Evolutionary conservation across 2,888 invertebrate genomes (phyloP).

Genomic region (Leucozona laternaria): DNA sequence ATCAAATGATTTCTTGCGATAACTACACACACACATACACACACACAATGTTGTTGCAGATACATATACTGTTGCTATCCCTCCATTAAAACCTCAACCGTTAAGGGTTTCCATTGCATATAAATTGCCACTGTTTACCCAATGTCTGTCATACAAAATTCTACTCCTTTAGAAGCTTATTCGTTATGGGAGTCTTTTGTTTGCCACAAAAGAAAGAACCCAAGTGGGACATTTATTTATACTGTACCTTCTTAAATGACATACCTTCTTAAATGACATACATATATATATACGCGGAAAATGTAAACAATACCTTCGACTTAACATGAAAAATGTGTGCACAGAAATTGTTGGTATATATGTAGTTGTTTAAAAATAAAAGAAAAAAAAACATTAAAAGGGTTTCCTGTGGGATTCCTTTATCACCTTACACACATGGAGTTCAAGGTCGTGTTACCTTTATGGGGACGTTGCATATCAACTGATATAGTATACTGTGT

Average conservation of each 20-base stretch:
- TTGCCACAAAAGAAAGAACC: slow-evolving; percentile 40
- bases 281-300: slow-evolving; percentile 9
- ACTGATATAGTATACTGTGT: neutral
- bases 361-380: slow-evolving; percentile 2
- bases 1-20: slow-evolving; percentile 60
- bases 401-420: slow-evolving; percentile 34
- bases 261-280: slow-evolving; percentile 40
- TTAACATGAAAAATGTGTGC: slow-evolving; percentile 48
- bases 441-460: slow-evolving; percentile 47
- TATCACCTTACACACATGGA: slow-evolving; percentile 16
- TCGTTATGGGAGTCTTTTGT: slow-evolving; percentile 42
- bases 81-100: slow-evolving; percentile 58
- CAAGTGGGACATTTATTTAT: slow-evolving; percentile 52
- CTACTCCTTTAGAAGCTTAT: slow-evolving; percentile 7
- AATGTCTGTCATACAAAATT: slow-evolving; percentile 49
- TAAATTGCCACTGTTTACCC: slow-evolving; percentile 65
- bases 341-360: slow-evolving; percentile 50
- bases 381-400: neutral
- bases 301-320: slow-evolving; percentile 52
- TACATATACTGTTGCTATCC: neutral
- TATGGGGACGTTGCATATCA: neutral
- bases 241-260: slow-evolving; percentile 29
- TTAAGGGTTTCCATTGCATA: slow-evolving; percentile 65
- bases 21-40: too few relatives aligned
- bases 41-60: slow-evolving; percentile 16